Base-by-base conservation (phyloP, 2,113 vertebrate genomes). In the Cichladusa arquata region DNA sequence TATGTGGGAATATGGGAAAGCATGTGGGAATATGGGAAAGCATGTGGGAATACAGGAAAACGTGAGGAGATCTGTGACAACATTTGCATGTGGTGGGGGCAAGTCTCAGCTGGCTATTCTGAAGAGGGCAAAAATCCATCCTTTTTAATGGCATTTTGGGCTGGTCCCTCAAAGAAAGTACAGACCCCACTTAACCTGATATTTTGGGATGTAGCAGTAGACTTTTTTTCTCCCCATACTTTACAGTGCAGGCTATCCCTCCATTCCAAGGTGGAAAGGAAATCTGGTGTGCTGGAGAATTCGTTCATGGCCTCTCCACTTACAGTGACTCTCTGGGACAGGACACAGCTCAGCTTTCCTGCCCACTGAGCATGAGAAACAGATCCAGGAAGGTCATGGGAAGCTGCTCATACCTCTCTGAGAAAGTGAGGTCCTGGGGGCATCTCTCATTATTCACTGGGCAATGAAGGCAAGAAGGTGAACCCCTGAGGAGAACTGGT, bases 281-380 rank as follows among this genome's bases (percentile, higher is more conserved):
- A 79, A 47, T 44, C 25, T 9, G 9, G 29, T 34, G 24, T 33
- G 58, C 20, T 77, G 65, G 44, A 90, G 65, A 14, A 81, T 57
- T 61, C 2, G 4, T 88, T 60, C 71, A 45, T 60, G 61, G 48
- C 42, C 19, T 58, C 51, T 87, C 53, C 38, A 26, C 60, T 88
- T 48, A 48, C 6, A 29, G 0, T 14, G 36, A 16, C 62, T 50
- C 62, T 48, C 18, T 50, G 28, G 54, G 28, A 54, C 38, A 77
- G 54, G 64, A 81, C 58, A 73, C 19, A 86, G 42, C 89, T 95
- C 81, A 42, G n/a, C 26, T 70, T 83, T 84, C 80, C 64, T 64
- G 48, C 44, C 47, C 2, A 0, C 5, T 73, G 58, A 82, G 38
- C 56, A 54, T 0, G 0, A 28, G 76, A 86, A 86, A 61, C 45